Base-by-base conservation (phyloP, 2,113 vertebrate species). In the Tursiops truncatus region DNA sequence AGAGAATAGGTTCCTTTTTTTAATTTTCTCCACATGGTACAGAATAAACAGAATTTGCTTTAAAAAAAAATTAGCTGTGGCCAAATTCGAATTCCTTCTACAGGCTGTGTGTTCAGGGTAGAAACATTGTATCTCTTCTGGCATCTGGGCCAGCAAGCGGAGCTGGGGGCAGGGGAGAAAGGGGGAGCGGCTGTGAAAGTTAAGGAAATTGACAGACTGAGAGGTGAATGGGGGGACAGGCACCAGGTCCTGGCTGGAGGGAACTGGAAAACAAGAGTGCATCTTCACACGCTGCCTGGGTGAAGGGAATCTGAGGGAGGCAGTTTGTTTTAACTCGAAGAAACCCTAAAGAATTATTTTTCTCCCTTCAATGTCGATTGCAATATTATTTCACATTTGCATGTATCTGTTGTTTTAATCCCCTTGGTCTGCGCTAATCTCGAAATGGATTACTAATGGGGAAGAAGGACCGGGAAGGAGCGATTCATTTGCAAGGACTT, bases 141-240 rank as follows among this genome's bases (percentile, higher is more conserved):
- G 97, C 95, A 84, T 62, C 97, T 96, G 97, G 97, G 98, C 97
- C 28, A 84, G 93, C 62, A 0, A 89, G 58, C n/a, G 28, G 76
- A 74, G 87, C 68, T 77, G 81, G 92, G 92, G 94, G 93, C 41
- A 86, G 85, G 65, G 21, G 38, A 21, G 53, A 8, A 20, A 9
- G 4, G 79, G 53, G 70, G 17, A 80, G 88, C 73, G 90, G 67
- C 95, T 97, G 73, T 76, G 96, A 95, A 98, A 98, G 96, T 98
- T 97, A 83, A 97, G 96, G 97, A 85, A 96, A 98, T 97, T 95
- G 98, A 86, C 98, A 98, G 98, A 98, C 96, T 97, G 97, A 97
- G 97, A 97, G 98, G 95, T 98, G 98, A 96, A 97, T 86, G 71
- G 92, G 88, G 97, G 97, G 95, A 89, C 89, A 87, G 95, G 68